Base-by-base conservation (phyloP, 2,888 invertebrate genomes). In the Tipula unca region DNA sequence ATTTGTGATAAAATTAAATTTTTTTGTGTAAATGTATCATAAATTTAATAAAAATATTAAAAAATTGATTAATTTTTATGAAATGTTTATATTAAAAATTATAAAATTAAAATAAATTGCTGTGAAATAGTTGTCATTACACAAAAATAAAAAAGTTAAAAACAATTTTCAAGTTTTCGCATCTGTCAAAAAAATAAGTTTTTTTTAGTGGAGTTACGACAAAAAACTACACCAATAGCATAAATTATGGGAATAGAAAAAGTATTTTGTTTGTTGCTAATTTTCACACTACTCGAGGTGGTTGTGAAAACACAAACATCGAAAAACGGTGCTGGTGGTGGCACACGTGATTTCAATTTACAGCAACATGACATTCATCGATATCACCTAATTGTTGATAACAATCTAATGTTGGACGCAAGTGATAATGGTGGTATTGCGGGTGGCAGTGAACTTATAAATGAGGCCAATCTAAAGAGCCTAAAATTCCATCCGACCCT, bases 301-400 rank as follows among this genome's bases (percentile, higher is more conserved):
- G 83, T 84, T 84, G 84, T 84, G 25, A 84, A 84, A 84, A 84
- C 85, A 48, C 48, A 48, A 85, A 48, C 85, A 54, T 17, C 85
- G 36, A 85, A 85, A 85, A 85, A 85, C 32, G 69, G 69, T 69
- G 69, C 25, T 69, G 69, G 69, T 25, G 54, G 48, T 32, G 35
- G 54, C 29, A 85, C 85, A 85, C 48, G 48, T 85, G 48, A 85
- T 29, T 48, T 85, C 54, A 69, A 69, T 69, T 69, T 69, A 69
- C 29, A 29, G 29, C 85, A 85, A 25, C 42, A 85, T 29, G 42
- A 85, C 48, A 25, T 29, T 54, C 85, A 85, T 54, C 29, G 29
- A 32, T 85, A 36, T 48, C 85, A 85, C 13, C 25, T 48, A 54
- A 85, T 85, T 39, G 25, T 69, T 25, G 69, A 69, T 69, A 39